Evolutionary conservation across 2,797 vertebrate species (phyloP), one percentile per base, ranked within the genome.

Genomic region (Salarias fasciatus): DNA sequence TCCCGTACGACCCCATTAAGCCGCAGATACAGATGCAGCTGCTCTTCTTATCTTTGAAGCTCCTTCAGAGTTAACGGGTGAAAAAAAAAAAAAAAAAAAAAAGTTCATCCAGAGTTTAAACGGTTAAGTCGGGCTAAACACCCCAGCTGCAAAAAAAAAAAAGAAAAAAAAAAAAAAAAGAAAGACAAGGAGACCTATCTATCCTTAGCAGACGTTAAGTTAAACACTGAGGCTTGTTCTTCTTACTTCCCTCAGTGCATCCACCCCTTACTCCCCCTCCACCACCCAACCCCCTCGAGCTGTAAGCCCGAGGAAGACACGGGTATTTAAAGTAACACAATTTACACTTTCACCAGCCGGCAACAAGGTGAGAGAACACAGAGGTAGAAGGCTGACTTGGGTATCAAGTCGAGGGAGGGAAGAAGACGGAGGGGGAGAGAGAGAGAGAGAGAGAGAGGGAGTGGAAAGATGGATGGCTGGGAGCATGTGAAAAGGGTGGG

Each of bases 321-420:
- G 51, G 86, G 72, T 93, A 93, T 93, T 93, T 90, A 92, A 92
- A 92, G 91, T 58, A 86, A 85, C 79, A 76, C 82, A 90, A 91
- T 91, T 92, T 91, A 88, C 91, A 91, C 91, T 75, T 86, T 75
- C 63, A 52, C 53, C 35, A 64, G 54, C 57, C 50, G 48, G 63
- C 56, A 73, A 63, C 63, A 74, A 84, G 80, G 80, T 85, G 77
- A 78, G 63, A 74, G 64, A 72, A 72, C 9, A 1, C 52, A 49
- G 74, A 69, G 66, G 52, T 67, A 69, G 57, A 37, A 69, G 53
- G 64, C 58, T 70, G 59, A 57, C 73, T 61, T 58, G 71, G 71
- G 67, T 72, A 72, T 31, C 45, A 69, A 66, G 59, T n/a, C 13
- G 31, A 38, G 44, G 6, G 53, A 40, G 56, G 31, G 47, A 47